Conservation (phyloP, 2,113 vertebrate species). For the Misgurnus anguillicaudatus region DNA sequence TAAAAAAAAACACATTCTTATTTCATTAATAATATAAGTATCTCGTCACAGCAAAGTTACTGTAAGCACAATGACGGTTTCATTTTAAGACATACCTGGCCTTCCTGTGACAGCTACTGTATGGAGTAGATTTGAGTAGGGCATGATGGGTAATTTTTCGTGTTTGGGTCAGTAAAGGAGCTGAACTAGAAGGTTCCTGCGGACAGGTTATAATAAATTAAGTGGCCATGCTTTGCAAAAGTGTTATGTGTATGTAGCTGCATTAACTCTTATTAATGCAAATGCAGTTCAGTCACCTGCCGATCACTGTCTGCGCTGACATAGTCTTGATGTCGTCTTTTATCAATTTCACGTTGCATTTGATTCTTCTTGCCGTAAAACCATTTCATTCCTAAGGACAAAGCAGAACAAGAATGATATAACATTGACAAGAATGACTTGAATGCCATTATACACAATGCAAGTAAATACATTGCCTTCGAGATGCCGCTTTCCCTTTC, state of each 20-base stretch:
- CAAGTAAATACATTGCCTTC: slow-evolving; percentile 70
- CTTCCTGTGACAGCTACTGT: slow-evolving; percentile 85
- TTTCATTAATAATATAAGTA: neutral
- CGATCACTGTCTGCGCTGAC: slow-evolving; percentile 63
- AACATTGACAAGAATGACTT: neutral
- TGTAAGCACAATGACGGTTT: neutral
- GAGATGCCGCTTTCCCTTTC: slow-evolving; percentile 83
- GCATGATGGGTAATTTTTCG: slow-evolving; percentile 80
- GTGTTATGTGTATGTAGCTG: neutral
- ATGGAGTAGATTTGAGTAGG: slow-evolving; percentile 79
- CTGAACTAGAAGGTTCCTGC: slow-evolving; percentile 67
- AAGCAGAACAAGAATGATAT: neutral
- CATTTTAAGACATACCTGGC: slow-evolving; percentile 66
- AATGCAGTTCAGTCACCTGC: slow-evolving; percentile 65
- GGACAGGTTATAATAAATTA: slow-evolving; percentile 7
- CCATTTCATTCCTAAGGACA: slow-evolving; percentile 73
- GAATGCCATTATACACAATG: neutral
- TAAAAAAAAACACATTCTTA: too few species aligned
- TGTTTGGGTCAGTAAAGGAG: slow-evolving; percentile 83
- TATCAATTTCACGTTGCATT: slow-evolving; percentile 66
- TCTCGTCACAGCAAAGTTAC: neutral
- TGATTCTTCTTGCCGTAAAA: slow-evolving; percentile 80
- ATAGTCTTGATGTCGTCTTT: slow-evolving; percentile 71
- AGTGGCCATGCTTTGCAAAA: neutral
- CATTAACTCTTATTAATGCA: neutral